Base-by-base conservation (phyloP, 2,888 invertebrate species). In the Cryptus viduatorius region DNA sequence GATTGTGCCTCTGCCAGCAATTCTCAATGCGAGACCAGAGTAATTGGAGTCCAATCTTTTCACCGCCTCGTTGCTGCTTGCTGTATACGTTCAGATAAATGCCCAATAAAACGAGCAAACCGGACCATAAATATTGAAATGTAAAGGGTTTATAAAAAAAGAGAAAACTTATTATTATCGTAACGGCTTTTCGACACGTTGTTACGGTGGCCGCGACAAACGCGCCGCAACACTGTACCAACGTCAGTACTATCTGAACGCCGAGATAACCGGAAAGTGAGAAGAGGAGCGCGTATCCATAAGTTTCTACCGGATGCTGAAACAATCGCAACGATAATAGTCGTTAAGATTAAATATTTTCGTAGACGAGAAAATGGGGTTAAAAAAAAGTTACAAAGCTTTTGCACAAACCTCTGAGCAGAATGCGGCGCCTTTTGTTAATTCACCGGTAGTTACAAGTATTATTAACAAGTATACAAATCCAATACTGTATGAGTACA, bases 111-210 rank as follows among this genome's bases (percentile, higher is more conserved):
- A 99, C 98, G 76, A 99, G 94, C 88, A 97, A 92, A 0, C 98
- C 99, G 0, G 98, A 98, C 98, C 98, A 99, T 0, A 97, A 93
- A 93, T 96, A 99, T 97, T 98, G 98, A 89, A 97, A 95, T 29
- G 98, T 97, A 92, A 98, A 98, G 3, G 99, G 98, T 94, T 99
- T 99, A 93, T 97, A 96, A 93, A 99, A 99, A 90, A 99, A 96
- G 76, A 99, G 88, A 94, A 99, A 99, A 0, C 99, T 99, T 87
- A 99, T 95, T 46, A 98, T 95, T 79, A 99, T 98, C 3, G 99
- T 98, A 19, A 99, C 95, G 0, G 98, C 98, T 94, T 99, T 99
- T 69, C 98, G 95, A 91, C 97, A 97, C 0, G 98, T 98, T 12
- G 98, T 98, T 1, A 98, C 98, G 0, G 99, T 99, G 0, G 98